These are phyloP conservation scores for Oryzias dopingdopingensis DNA, from an alignment of 2,797 vertebrate species.

Conservation along the genomic window DNA sequence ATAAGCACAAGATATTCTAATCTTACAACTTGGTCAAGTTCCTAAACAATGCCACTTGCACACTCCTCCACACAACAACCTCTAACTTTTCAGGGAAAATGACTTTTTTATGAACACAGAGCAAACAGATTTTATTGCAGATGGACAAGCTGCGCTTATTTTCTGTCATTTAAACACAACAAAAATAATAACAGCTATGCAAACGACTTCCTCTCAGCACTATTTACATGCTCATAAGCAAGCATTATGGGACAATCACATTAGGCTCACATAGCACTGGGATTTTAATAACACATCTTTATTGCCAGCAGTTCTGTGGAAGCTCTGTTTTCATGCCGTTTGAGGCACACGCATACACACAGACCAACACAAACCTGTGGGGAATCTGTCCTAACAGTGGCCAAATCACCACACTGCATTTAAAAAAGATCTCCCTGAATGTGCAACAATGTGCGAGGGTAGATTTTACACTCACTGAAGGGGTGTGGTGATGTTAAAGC, in stretches of 20 bases:
- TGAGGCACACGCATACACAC: constrained; percentile 20
- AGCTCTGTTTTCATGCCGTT: constrained; percentile 30
- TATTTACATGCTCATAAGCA: constrained; percentile 65
- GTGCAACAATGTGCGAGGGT: constrained; percentile 9
- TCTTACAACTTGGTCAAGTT: constrained; percentile 26
- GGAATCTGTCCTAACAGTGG: constrained; percentile 28
- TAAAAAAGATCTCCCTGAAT: constrained; percentile 25
- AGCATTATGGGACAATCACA: constrained; percentile 52
- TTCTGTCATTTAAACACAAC: constrained; percentile 43
- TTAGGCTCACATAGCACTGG: constrained; percentile 48
- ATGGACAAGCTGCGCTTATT: constrained; percentile 39
- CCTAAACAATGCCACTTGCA: constrained; percentile 9
- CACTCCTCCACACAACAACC: constrained; percentile 21
- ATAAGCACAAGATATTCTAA: constrained; percentile 5
- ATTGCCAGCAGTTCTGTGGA: constrained; percentile 42
- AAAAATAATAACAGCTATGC: constrained; percentile 56
- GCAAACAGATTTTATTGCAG: constrained; percentile 46
- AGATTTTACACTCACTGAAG: constrained; percentile 1
- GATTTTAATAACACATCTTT: constrained; percentile 65
- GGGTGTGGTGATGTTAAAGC: constrained; percentile 36
- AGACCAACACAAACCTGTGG: constrained; percentile 14
- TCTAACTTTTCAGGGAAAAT: constrained; percentile 33
- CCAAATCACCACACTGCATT: constrained; percentile 14
- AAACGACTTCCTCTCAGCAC: constrained; percentile 54
- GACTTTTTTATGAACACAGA: constrained; percentile 49